Evolutionary conservation across 2,888 invertebrate species (phyloP).

Genomic region (Chrysina gloriosa): DNA sequence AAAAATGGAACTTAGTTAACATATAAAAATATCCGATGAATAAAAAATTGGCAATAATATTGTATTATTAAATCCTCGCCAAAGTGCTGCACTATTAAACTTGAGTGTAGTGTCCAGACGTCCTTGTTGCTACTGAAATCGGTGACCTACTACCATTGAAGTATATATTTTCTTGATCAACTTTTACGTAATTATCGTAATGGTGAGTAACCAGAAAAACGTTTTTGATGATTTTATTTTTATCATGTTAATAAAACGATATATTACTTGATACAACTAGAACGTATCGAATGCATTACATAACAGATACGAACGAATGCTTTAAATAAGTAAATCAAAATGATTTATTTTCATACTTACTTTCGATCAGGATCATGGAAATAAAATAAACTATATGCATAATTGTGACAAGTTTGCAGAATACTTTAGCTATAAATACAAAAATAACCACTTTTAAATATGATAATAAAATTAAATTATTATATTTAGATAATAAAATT

Average conservation of each 20-base stretch:
- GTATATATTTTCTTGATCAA: constrained; percentile 11
- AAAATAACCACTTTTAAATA: too few species aligned
- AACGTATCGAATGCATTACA: not conserved
- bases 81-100: constrained; percentile 21
- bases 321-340: too few species aligned
- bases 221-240: not conserved
- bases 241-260: too few species aligned
- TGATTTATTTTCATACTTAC: too few species aligned
- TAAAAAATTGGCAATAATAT: constrained; percentile 13
- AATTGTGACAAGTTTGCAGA: too few species aligned
- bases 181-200: constrained; percentile 12
- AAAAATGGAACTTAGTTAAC: not conserved
- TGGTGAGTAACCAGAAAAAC: constrained; percentile 32
- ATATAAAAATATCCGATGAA: not conserved
- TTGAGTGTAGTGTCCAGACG: constrained; percentile 29
- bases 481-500: too few species aligned
- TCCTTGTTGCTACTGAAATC: constrained; percentile 37
- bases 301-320: too few species aligned
- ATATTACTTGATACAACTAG: not conserved
- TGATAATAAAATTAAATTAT: too few species aligned
- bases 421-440: too few species aligned
- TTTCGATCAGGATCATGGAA: too few species aligned
- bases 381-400: too few species aligned
- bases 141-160: constrained; percentile 44
- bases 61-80: not conserved